Conservation (phyloP, 1,140 invertebrate species). For the Sinonovacula constricta region DNA sequence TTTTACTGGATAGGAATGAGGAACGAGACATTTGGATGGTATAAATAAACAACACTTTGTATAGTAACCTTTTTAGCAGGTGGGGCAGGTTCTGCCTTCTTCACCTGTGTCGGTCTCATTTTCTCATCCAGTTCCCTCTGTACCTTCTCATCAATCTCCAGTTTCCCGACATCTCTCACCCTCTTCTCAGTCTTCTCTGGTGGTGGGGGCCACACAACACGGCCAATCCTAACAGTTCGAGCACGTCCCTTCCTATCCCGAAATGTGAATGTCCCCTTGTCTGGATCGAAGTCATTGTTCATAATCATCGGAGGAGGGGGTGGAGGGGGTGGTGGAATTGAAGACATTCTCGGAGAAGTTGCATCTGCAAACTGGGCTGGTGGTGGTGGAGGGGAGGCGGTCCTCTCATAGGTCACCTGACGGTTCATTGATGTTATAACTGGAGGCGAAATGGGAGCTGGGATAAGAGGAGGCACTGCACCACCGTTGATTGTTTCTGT, state of each 20-base stretch:
- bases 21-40: no score
- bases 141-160: constrained; percentile 74
- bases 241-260: constrained; percentile 85
- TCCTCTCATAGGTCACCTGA: constrained; percentile 9
- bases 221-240: constrained; percentile 96
- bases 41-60: no score
- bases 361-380: constrained; percentile 53
- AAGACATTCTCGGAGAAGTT: constrained; percentile 57
- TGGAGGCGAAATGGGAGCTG: constrained; percentile 30
- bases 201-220: constrained; percentile 97
- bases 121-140: constrained; percentile 63
- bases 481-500: neutral
- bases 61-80: no score
- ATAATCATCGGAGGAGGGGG: constrained; percentile 88
- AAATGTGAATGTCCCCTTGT: constrained; percentile 71
- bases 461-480: constrained; percentile 23
- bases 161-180: constrained; percentile 65
- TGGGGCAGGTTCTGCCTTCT: constrained; percentile 47
- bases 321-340: constrained; percentile 73
- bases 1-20: no score
- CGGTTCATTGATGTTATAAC: constrained; percentile 29
- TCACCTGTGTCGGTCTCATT: constrained; percentile 43
- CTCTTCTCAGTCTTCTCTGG: constrained; percentile 57
- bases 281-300: constrained; percentile 84
- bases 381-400: constrained; percentile 41